Conservation (phyloP, 2,888 invertebrate genomes). For the Parnassius mnemosyne region DNA sequence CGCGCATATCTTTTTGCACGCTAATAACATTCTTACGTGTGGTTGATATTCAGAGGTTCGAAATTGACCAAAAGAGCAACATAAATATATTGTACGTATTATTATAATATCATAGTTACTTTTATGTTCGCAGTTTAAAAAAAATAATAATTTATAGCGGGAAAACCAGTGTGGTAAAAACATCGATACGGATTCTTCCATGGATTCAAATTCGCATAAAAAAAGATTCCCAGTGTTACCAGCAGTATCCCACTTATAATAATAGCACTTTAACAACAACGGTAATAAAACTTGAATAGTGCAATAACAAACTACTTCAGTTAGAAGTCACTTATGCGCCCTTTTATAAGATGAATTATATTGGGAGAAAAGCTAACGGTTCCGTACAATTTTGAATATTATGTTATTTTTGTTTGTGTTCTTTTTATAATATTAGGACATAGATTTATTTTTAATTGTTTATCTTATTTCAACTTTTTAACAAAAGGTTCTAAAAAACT, state of each 20-base stretch:
- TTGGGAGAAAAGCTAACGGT: conserved; percentile 1
- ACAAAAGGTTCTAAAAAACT: too few species aligned
- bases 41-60: too few species aligned
- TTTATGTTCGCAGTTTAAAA: background rate
- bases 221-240: conserved; percentile 1
- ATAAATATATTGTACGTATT: too few species aligned
- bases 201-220: conserved; percentile 1
- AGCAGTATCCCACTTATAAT: conserved; percentile 16
- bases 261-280: conserved; percentile 7
- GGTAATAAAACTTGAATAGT: conserved; percentile 21
- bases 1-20: too few species aligned
- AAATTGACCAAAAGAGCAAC: too few species aligned
- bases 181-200: background rate
- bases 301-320: conserved; percentile 22
- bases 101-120: too few species aligned
- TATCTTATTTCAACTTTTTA: too few species aligned
- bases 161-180: background rate
- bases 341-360: background rate
- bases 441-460: too few species aligned
- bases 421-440: too few species aligned
- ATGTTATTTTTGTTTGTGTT: too few species aligned
- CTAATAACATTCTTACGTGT: too few species aligned
- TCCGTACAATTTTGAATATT: conserved; percentile 9
- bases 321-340: background rate
- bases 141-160: background rate